Evolutionary conservation across 2,113 vertebrate species (phyloP), one percentile per base, ranked within the genome.

Genomic region (Desmodus rotundus): DNA sequence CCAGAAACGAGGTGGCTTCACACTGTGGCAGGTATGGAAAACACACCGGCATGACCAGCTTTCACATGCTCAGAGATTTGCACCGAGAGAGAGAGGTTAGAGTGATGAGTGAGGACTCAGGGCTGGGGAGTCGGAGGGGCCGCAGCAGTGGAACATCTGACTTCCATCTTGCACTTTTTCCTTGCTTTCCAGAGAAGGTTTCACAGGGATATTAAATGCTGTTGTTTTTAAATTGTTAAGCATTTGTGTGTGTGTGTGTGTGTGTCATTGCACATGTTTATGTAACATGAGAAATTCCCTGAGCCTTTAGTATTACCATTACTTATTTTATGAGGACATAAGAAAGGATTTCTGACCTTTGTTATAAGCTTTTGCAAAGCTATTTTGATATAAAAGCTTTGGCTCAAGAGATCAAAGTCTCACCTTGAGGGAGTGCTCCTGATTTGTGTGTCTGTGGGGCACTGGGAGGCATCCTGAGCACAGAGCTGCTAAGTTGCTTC

Each of bases 1-100:
- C 98, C 97, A 97, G 98, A 98, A 98, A 89, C 94, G 68, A 98
- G 97, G 97, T 97, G 98, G 97, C 97, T 98, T 98, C 98, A 98
- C 95, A 97, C 97, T 98, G 98, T 87, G 97, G 96, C 98, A 99
- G 98, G 98, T 98, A 97, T n/a, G 68, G 47, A 1, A 97, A 98
- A 97, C 17, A 73, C 96, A 98, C 97, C 97, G 98, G 97, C 94
- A 87, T 93, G 97, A 97, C 97, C 96, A 90, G 68, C 80, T 97
- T 96, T 80, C 95, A 28, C 70, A 70, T 1, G 74, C 83, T 97
- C 91, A 38, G 96, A 93, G 93, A 54, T 95, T 93, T 70, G 83
- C 43, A 94, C 88, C 96, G 96, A 41, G 93, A 95, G 41, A 9
- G 91, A 97, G 13, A 87, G 86, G 4, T 94, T 85, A 94, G 87